Evolutionary conservation across 2,797 vertebrate genomes (phyloP).

Genomic region (Girardinus metallicus): DNA sequence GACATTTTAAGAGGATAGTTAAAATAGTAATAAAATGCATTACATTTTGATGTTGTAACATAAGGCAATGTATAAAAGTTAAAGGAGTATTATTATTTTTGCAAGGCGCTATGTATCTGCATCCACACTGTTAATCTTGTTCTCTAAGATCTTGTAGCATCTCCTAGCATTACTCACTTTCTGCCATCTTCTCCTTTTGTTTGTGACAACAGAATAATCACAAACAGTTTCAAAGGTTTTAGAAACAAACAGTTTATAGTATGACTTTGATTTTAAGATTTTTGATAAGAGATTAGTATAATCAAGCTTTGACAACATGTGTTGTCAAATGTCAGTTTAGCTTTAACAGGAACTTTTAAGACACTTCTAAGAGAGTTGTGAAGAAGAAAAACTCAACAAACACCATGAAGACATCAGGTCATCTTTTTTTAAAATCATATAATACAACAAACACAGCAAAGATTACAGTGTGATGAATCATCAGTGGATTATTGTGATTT

Average conservation of each 20-base stretch:
- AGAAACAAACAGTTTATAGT: neutral
- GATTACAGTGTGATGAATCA: constrained; percentile 2
- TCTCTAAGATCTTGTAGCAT: neutral
- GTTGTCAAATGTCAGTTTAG: neutral
- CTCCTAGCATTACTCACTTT: neutral
- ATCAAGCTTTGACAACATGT: neutral
- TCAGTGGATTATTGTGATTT: neutral
- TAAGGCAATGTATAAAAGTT: neutral
- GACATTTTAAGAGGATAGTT: neutral
- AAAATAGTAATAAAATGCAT: neutral
- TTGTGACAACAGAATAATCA: constrained; percentile 2
- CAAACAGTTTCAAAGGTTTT: neutral
- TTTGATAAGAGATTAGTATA: neutral
- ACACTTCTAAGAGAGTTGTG: neutral
- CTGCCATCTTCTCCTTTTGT: neutral
- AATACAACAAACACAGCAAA: neutral
- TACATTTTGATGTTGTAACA: neutral
- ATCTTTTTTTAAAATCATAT: neutral
- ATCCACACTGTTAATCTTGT: neutral
- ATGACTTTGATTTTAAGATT: constrained; percentile 7
- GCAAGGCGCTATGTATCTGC: neutral
- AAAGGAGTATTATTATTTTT: neutral
- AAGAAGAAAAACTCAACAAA: neutral
- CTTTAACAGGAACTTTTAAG: neutral
- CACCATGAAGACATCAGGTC: neutral